A percentile compares a stretch with the other conserved stretches of the same genome.
These are phyloP conservation scores for Incurvaria masculella DNA, from an alignment of 2,888 invertebrate genomes.

Conservation along the genomic window DNA sequence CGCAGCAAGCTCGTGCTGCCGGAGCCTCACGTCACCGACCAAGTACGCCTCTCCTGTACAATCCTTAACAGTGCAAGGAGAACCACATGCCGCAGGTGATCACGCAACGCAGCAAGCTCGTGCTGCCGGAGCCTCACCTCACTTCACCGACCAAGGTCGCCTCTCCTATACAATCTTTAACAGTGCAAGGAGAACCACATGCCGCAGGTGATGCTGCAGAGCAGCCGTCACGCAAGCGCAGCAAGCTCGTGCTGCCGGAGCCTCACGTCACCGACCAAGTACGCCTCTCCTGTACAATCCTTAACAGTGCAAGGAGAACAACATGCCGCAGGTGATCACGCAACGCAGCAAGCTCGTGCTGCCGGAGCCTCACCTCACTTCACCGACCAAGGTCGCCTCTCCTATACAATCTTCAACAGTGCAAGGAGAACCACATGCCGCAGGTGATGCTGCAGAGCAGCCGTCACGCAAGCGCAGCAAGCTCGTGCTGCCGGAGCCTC, in stretches of 20 bases:
- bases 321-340: conserved; percentile 83
- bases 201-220: conserved; percentile 83
- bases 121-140: conserved; percentile 88
- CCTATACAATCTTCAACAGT: conserved; percentile 60
- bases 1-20: conserved; percentile 95
- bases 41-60: conserved; percentile 46
- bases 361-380: conserved; percentile 92
- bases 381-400: conserved; percentile 66
- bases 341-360: conserved; percentile 83
- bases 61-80: conserved; percentile 64
- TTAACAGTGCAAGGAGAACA: conserved; percentile 78
- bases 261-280: conserved; percentile 94
- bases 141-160: conserved; percentile 79
- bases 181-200: conserved; percentile 96
- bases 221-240: conserved; percentile 89
- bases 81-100: conserved; percentile 91
- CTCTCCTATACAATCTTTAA: conserved; percentile 42
- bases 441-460: conserved; percentile 82
- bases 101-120: conserved; percentile 78
- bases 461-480: conserved; percentile 93
- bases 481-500: conserved; percentile 93
- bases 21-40: conserved; percentile 94
- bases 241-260: conserved; percentile 92
- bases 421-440: conserved; percentile 95
- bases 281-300: conserved; percentile 27